Evolutionary conservation across 2,797 vertebrate species (phyloP), one percentile per base, ranked within the genome.

Genomic region (Xenops minutus): DNA sequence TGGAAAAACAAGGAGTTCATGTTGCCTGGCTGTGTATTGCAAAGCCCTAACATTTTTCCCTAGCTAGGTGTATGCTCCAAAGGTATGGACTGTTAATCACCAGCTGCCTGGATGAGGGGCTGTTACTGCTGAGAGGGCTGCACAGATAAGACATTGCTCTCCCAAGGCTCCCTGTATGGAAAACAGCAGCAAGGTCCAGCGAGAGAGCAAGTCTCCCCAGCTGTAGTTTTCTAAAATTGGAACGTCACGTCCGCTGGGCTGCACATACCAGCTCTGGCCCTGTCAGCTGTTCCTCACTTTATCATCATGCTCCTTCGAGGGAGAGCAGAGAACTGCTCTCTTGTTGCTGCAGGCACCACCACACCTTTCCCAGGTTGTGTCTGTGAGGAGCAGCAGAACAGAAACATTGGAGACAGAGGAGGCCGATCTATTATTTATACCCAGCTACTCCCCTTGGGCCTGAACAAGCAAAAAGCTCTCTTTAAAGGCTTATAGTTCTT

Each of bases 261-360:
- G 85, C 78, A 48, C 92, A 95, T 95, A 88, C 85, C 95, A 93
- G 86, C 92, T 36, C 90, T 17, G 86, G 61, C 79, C 72, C 77
- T 68, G 87, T 94, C 96, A 97, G 96, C 96, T 96, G 96, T 95
- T 95, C 85, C 96, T 95, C 96, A 95, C 94, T 97, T 94, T 77
- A 96, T 95, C 96, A 95, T 85, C 21, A 0, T 32, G 69, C 34
- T 92, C 81, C 93, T 96, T 67, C 5, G 7, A 87, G 90, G 78
- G 52, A 94, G 71, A 48, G 22, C 94, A 76, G 48, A 68, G 32
- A 75, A 72, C 85, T 17, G 85, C 82, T 52, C 83, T 90, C 48
- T 8, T 44, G 79, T 46, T 79, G 89, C 93, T 85, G 74, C 79
- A 92, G 94, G 94, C 89, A 81, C 66, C 1, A 0, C 89, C 92